Evolutionary conservation across 1,140 invertebrate species (phyloP).

Genomic region (Lepidurus packardi): DNA sequence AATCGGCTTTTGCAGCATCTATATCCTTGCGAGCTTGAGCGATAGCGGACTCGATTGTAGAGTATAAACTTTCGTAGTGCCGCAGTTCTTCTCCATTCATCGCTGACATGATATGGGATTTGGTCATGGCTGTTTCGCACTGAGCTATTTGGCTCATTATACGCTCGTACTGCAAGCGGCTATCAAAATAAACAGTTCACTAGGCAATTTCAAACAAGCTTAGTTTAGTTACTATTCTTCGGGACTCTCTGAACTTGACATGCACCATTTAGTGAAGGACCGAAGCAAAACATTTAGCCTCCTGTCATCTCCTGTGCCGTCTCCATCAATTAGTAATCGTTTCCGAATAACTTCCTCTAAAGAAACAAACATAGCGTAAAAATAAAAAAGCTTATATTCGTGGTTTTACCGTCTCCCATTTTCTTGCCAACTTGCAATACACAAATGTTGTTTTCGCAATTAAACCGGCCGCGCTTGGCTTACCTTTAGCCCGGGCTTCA

Average conservation of each 20-base stretch:
- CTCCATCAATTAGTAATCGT: constrained; percentile 84
- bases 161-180: constrained; percentile 58
- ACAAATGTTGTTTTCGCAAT: neutral
- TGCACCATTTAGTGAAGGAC: constrained; percentile 82
- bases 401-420: constrained; percentile 31
- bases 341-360: constrained; percentile 87
- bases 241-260: constrained; percentile 58
- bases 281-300: constrained; percentile 78
- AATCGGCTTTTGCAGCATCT: constrained; percentile 63
- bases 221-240: constrained; percentile 59
- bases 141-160: constrained; percentile 74
- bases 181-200: constrained; percentile 37
- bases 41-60: constrained; percentile 69
- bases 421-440: neutral
- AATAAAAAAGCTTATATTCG: neutral
- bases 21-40: constrained; percentile 67
- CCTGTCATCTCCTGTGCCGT: constrained; percentile 91
- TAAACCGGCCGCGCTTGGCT: neutral
- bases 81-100: constrained; percentile 79
- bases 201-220: neutral
- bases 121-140: constrained; percentile 80
- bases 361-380: constrained; percentile 41
- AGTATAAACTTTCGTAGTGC: constrained; percentile 72
- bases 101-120: constrained; percentile 67
- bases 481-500: neutral